Evolutionary conservation across 2,888 invertebrate genomes (phyloP), one percentile per base, ranked within the genome.

Genomic region (Stenodera caucasica): DNA sequence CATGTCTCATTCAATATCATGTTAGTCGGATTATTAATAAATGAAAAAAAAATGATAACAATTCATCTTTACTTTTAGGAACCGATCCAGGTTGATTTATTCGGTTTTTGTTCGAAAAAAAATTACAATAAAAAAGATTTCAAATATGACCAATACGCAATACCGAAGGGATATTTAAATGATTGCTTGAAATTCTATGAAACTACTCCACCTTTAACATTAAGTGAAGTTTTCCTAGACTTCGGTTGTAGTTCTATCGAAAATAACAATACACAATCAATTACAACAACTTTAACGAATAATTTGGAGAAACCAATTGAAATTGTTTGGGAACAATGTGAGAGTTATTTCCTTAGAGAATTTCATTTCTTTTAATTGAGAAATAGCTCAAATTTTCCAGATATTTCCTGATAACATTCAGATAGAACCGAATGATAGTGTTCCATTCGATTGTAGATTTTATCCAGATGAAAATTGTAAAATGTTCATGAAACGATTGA

Each of bases 401-500:
- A 72, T 81, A 14, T 65, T 57, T 14, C 82, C 81, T 0, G 67
- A 68, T 23, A 64, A 61, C 35, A 60, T 71, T 2, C 66, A 55
- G 49, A 73, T 81, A 29, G 66, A 65, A 4, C 62, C 72, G 1
- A 67, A 73, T 21, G 69, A 75, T 58, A 73, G 75, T 2, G 74
- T 70, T 14, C 58, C 75, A 32, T 81, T 79, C 61, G 77, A 80
- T 67, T 73, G 78, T n/a, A 58, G 67, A 12, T 81, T 81, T 64
- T 58, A 64, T 21, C 80, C 81, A 0, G 55, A 64, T 2, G 63
- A 70, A 29, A 61, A 67, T 30, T 72, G 76, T 45, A 64, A 63
- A 14, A 64, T 79, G 26, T 80, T 73, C 63, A 69, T 66, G 5
- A 70, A 71, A 55, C 74, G 73, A 33, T 59, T 82, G 45, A 67